Base-by-base conservation (phyloP, 1,140 invertebrate species). In the Octopus bimaculoides region DNA sequence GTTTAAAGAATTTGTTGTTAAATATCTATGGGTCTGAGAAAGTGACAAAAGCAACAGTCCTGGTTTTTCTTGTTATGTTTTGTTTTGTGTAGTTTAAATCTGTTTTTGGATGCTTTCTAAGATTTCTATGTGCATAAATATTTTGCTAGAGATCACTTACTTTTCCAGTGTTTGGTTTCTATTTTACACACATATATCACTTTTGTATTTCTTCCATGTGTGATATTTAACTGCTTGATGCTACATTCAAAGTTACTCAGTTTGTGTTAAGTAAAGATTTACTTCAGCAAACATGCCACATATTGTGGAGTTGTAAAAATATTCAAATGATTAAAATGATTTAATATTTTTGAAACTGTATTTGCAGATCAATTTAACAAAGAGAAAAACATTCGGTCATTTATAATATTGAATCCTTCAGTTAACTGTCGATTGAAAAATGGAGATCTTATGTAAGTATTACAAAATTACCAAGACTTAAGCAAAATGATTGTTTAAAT, bases 401-500 rank as follows among this genome's bases (percentile, higher is more conserved):
- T 84, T 80, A 82, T 87, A 7, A 87, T 88, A 66, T 79, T 87
- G 17, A 88, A 88, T 77, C 86, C 87, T 73, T 84, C 84, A 1
- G 83, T 85, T 20, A 84, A 86, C 54, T 81, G 84, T 76, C 84
- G 81, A 77, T 82, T 88, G 2, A 85, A 84, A 80, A 81, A 83
- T 75, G 86, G 86, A 9, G 87, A 88, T 77, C 83, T 87, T 75
- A 82, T 88, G 86, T 87, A 85, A 84, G 87, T 84, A 75, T 6
- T 5, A 17, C 41, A 41, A 14, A 41, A 7, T 52, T 41, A 41
- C 74, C 14, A 71, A 12, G 14, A 9, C 26, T 10, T 10, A 12
- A 12, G 26, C 5, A 8, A 71, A 6, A 71, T 6, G 26, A 71
- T 12, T 71, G 6, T 12, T 10, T 71, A 12, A 17, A 71, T n/a